Evolutionary conservation across 2,888 invertebrate genomes (phyloP).

Genomic region (Melolontha melolontha): DNA sequence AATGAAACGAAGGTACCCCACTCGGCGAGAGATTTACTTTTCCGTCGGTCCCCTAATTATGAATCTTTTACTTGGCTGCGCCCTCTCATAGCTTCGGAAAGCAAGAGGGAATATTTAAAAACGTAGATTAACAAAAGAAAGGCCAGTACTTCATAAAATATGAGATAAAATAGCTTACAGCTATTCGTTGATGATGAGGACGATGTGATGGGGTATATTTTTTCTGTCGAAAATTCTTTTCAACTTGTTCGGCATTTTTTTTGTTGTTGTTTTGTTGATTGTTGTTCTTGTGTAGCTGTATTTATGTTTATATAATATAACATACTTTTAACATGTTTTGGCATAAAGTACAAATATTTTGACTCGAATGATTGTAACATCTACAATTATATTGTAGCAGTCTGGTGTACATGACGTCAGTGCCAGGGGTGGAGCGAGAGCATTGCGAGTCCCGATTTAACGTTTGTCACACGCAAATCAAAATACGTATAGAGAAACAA

Average conservation of each 20-base stretch:
- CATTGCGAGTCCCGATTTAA: no score
- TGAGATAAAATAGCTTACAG: conserved; percentile 46
- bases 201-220: conserved; percentile 33
- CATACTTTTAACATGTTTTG: no score
- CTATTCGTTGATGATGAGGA: conserved; percentile 39
- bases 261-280: conserved; percentile 17
- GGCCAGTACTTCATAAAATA: conserved; percentile 44
- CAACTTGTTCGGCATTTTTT: conserved; percentile 37
- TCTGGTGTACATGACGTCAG: no score
- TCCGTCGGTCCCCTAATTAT: conserved; percentile 50
- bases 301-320: not conserved
- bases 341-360: no score
- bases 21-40: conserved; percentile 49
- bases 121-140: conserved; percentile 50
- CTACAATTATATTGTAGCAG: no score
- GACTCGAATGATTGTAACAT: no score
- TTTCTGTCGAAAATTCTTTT: conserved; percentile 25
- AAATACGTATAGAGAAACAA: no score
- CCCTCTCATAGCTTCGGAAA: conserved; percentile 28
- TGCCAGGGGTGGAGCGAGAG: no score
- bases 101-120: conserved; percentile 50
- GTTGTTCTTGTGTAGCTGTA: conserved; percentile 18
- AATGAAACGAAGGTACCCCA: conserved; percentile 52
- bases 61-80: conserved; percentile 51
- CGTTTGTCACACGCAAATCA: no score